Conservation (phyloP, 2,797 vertebrate genomes). For the Fratercula arctica region DNA sequence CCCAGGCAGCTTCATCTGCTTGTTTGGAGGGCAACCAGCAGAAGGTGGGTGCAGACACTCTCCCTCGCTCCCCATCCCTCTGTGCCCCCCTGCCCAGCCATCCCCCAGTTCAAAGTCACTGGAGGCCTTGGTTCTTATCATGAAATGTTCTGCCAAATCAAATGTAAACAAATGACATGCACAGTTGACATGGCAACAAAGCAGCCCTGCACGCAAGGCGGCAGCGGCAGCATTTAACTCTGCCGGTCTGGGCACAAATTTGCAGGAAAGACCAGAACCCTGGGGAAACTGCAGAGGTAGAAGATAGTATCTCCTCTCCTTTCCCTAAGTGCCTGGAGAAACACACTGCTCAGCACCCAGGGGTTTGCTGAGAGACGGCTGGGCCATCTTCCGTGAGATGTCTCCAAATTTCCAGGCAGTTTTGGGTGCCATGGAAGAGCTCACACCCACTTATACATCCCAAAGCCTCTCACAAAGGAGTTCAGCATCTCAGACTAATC, state of each 20-base stretch:
- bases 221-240: constrained; percentile 44
- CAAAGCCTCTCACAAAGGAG: neutral
- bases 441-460: neutral
- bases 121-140: constrained; percentile 59
- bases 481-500: neutral
- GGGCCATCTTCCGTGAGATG: neutral
- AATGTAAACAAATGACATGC: constrained; percentile 69
- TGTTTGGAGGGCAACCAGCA: neutral
- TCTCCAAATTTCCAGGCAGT: neutral
- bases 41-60: neutral
- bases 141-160: constrained; percentile 60
- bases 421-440: neutral
- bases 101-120: constrained; percentile 34
- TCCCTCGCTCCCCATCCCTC: neutral
- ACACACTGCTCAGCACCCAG: neutral
- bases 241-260: constrained; percentile 52
- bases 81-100: neutral
- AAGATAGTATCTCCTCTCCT: neutral
- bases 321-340: neutral
- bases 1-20: neutral
- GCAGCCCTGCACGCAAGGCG: constrained; percentile 54
- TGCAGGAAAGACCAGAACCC: neutral
- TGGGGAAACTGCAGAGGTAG: neutral
- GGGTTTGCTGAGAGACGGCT: neutral
- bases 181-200: constrained; percentile 70